Base-by-base conservation (phyloP, 2,113 vertebrate genomes). In the Deroptyus accipitrinus region DNA sequence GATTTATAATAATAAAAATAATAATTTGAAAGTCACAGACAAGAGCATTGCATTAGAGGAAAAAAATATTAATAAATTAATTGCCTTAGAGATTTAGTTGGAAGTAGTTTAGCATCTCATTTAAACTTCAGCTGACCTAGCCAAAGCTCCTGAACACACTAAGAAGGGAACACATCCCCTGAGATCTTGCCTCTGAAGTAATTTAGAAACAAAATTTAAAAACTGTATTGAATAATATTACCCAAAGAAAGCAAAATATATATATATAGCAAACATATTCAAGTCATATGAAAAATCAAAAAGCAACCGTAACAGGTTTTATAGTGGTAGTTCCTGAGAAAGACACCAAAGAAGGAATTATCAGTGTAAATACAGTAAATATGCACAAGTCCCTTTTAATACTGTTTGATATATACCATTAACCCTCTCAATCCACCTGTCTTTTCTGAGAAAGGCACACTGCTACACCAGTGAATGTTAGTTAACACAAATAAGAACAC, bases 11-110 rank as follows among this genome's bases (percentile, higher is more conserved):
- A 79, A 57, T 35, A 78, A 88, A 81, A 82, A 30, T 10, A 76
- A 37, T 9, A 67, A 54, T 41, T 75, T 76, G 15, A 88, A 90
- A 67, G 39, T 63, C 13, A 24, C 31, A 54, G 10, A 31, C 5
- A 52, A 52, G 10, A 69, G 1, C 7, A 44, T 42, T 27, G 25
- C 2, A 24, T 44, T 39, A 33, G 4, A 30, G 5, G 10, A 42
- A 59, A 49, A 5, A 15, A 70, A 23, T 31, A n/a, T 6, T 7
- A 15, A 31, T 7, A 46, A 68, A n/a, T 49, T 57, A 68, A 82
- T 82, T 0, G 0, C 6, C 25, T 85, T 23, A 27, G 27, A 66
- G 27, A 48, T 62, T 37, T 52, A 79, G 11, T 20, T 24, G 11
- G 20, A 73, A 69, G 30, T 9, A 85, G 11, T 76, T 90, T 42